Conservation (phyloP, 1,140 invertebrate species). For the Platorchestia sp. region DNA sequence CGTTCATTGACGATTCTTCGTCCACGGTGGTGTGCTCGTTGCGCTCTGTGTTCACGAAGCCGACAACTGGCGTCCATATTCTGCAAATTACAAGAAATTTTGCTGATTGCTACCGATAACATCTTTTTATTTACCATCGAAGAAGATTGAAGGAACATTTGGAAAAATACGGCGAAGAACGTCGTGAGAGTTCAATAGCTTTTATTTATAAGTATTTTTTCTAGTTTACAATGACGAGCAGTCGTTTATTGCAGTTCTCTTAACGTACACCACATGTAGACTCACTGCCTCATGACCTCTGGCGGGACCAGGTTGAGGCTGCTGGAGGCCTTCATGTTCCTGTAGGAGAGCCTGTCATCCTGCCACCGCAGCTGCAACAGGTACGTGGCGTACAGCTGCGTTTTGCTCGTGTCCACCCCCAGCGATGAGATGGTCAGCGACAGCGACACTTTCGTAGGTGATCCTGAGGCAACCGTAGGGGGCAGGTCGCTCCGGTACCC, state of each 20-base stretch:
- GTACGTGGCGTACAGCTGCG: slow-evolving; percentile 59
- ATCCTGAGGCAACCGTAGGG: slow-evolving; percentile 1
- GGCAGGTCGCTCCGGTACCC: slow-evolving; percentile 62
- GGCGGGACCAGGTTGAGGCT: slow-evolving; percentile 57
- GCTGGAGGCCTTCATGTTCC: slow-evolving; percentile 59
- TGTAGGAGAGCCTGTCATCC: slow-evolving; percentile 59
- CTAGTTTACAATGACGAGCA: too few relatives aligned
- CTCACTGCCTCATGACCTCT: not conserved
- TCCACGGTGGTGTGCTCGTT: slow-evolving; percentile 15
- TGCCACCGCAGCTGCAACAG: slow-evolving; percentile 59
- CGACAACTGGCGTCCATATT: not conserved
- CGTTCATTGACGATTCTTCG: not conserved
- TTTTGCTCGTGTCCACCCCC: slow-evolving; percentile 57
- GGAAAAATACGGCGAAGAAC: slow-evolving; percentile 50
- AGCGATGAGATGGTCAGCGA: slow-evolving; percentile 52
- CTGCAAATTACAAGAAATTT: not conserved
- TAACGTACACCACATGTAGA: too few relatives aligned
- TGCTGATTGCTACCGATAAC: too few relatives aligned
- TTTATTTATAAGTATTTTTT: too few relatives aligned
- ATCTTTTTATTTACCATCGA: not conserved
- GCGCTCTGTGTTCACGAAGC: slow-evolving; percentile 5
- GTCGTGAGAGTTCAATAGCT: too few relatives aligned
- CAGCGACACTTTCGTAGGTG: not conserved
- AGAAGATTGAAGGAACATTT: slow-evolving; percentile 55
- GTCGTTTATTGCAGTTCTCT: too few relatives aligned